Conservation (phyloP, 2,797 vertebrate species). For the Cottoperca gobio region DNA sequence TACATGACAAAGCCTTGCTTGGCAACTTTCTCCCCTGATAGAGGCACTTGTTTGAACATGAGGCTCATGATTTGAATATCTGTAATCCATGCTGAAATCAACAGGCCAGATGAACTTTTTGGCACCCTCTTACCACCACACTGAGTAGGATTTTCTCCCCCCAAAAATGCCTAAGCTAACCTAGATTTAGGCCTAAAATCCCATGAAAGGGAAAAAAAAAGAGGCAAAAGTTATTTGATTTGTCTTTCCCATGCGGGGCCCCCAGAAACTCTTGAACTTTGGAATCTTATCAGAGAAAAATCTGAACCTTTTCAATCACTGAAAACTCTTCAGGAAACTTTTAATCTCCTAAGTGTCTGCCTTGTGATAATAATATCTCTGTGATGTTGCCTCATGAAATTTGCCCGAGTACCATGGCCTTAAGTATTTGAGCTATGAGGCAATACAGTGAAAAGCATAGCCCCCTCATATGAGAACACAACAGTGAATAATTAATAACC, state of each 20-base stretch:
- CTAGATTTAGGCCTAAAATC: constrained; percentile 75
- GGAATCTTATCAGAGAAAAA: constrained; percentile 36
- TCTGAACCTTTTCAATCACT: constrained; percentile 47
- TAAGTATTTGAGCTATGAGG: constrained; percentile 87
- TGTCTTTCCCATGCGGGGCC: constrained; percentile 11
- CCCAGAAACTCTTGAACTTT: constrained; percentile 44
- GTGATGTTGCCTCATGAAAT: constrained; percentile 83
- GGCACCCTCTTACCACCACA: constrained; percentile 76
- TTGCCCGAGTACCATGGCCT: constrained; percentile 80
- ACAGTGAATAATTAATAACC: constrained; percentile 87
- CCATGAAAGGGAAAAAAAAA: constrained; percentile 44
- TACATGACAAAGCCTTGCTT: constrained; percentile 81
- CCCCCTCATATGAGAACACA: constrained; percentile 85
- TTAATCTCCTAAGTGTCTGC: constrained; percentile 68
- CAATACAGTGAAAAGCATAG: constrained; percentile 85
- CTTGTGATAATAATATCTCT: constrained; percentile 73
- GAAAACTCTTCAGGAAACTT: constrained; percentile 82
- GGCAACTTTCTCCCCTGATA: constrained; percentile 81
- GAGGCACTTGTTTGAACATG: constrained; percentile 84
- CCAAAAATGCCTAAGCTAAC: constrained; percentile 78
- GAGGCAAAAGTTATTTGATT: constrained; percentile 62
- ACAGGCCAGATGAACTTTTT: constrained; percentile 87
- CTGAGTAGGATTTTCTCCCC: constrained; percentile 72
- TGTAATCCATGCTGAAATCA: constrained; percentile 85
- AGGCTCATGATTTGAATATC: constrained; percentile 85